Conservation (phyloP, 2,113 vertebrate species). For the Peromyscus maniculatus region DNA sequence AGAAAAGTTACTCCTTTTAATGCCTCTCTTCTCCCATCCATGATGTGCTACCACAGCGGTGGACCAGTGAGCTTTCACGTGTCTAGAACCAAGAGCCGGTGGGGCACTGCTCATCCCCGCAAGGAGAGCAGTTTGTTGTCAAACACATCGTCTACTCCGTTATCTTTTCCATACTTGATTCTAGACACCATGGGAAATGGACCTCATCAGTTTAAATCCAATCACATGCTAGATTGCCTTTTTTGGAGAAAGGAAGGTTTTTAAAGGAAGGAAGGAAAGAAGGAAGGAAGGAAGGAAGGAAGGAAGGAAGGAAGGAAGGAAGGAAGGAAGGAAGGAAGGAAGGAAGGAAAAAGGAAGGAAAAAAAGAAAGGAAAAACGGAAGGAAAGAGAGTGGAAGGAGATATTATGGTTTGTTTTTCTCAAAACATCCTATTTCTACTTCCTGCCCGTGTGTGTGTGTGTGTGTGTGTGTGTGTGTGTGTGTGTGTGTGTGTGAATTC, state of each 20-base stretch:
- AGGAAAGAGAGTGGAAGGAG: background rate
- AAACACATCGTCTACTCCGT: background rate
- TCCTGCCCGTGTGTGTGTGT: background rate
- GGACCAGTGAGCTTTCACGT: background rate
- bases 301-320: background rate
- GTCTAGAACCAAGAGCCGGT: background rate
- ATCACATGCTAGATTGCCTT: background rate
- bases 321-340: background rate
- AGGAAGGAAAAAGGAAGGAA: background rate
- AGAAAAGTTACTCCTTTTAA: background rate
- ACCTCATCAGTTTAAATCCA: background rate
- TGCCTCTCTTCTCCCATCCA: background rate
- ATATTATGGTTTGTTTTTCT: background rate
- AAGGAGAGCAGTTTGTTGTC: accelerated
- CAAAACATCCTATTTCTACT: background rate
- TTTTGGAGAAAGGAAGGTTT: background rate
- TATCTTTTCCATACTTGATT: background rate
- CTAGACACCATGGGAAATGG: background rate
- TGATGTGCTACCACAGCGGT: background rate
- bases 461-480: background rate
- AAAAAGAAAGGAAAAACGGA: background rate
- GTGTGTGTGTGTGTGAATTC: no score
- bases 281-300: background rate
- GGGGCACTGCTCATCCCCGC: no score
- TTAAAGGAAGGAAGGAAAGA: background rate